Conservation (phyloP, 2,888 invertebrate species). For the Lamellibrachia columna region DNA sequence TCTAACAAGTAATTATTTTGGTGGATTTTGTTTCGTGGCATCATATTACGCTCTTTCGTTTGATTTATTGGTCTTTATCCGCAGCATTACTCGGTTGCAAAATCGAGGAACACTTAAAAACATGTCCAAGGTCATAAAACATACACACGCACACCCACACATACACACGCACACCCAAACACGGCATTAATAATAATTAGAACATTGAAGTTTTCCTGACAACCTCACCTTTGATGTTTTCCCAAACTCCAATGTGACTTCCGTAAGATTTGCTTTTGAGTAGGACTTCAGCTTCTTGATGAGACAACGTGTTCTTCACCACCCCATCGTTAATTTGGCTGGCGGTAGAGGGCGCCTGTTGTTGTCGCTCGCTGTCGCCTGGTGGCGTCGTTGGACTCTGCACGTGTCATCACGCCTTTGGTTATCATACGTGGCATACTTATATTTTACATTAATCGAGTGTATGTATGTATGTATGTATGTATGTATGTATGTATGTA, state of each 20-base stretch:
- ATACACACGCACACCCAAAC: no score
- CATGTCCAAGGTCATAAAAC: background rate
- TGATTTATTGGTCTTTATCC: background rate
- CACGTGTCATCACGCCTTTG: background rate
- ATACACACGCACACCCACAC: background rate
- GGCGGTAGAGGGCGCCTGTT: background rate
- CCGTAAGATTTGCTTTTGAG: conserved; percentile 33
- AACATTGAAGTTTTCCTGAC: background rate
- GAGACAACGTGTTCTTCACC: background rate
- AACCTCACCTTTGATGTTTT: conserved; percentile 34
- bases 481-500: no score
- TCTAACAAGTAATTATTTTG: background rate
- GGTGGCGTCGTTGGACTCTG: conserved; percentile 33
- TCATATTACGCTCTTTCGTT: background rate
- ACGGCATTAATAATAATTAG: background rate
- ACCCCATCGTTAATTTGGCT: background rate
- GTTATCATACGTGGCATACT: background rate
- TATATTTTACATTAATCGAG: background rate
- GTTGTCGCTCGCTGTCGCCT: conserved; percentile 19
- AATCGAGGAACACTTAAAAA: background rate
- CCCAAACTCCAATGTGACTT: conserved; percentile 32
- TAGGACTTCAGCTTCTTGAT: background rate
- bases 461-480: no score
- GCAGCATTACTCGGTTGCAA: background rate
- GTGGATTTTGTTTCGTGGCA: background rate